Evolutionary conservation across 2,797 vertebrate species (phyloP).

Genomic region (Clarias pachynema): DNA sequence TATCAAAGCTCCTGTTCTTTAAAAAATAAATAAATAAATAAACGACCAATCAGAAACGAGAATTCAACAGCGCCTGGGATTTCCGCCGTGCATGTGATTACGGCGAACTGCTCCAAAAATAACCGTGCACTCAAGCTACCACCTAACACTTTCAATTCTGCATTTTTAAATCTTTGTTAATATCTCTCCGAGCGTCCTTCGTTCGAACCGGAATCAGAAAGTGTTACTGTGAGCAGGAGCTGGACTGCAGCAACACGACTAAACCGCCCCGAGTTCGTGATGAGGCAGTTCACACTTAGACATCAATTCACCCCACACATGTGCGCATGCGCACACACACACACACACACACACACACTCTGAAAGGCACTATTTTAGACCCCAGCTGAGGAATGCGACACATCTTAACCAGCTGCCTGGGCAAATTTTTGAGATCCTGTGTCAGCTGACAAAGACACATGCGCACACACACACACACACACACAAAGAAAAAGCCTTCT

Average conservation of each 20-base stretch:
- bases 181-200: not conserved
- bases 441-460: slow-evolving; percentile 45
- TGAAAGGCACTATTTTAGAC: slow-evolving; percentile 73
- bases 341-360: slow-evolving; percentile 29
- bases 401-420: slow-evolving; percentile 63
- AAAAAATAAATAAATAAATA: not conserved
- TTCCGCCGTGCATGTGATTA: not conserved
- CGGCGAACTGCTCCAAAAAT: not conserved
- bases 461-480: slow-evolving; percentile 3
- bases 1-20: not conserved
- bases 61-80: not conserved
- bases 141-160: not conserved
- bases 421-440: slow-evolving; percentile 75
- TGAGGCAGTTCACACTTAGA: slow-evolving; percentile 56
- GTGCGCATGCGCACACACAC: not conserved
- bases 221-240: not conserved
- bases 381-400: slow-evolving; percentile 73
- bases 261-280: slow-evolving; percentile 59
- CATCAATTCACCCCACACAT: slow-evolving; percentile 50
- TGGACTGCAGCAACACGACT: not conserved
- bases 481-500: not conserved
- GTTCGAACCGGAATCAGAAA: not conserved
- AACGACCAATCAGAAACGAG: not conserved
- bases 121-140: too few relatives aligned
- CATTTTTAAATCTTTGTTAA: not conserved